Evolutionary conservation across 1,140 invertebrate genomes (phyloP).

Genomic region (Carposina sasakii): DNA sequence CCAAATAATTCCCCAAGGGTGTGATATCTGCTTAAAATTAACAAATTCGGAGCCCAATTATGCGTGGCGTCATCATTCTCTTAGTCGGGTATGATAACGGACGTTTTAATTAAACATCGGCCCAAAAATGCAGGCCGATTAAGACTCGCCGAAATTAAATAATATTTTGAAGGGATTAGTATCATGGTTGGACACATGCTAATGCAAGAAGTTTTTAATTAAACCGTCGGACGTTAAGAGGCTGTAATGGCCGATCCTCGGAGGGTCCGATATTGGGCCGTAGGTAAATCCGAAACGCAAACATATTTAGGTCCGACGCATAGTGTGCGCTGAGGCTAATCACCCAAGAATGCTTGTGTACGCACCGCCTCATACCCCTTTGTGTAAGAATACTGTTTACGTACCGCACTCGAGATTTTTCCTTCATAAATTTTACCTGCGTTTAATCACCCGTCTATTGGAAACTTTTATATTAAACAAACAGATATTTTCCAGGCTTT

Average conservation of each 20-base stretch:
- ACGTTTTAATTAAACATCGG: neutral
- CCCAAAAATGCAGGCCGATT: constrained; percentile 1
- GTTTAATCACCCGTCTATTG: too few species aligned
- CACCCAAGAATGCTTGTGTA: constrained; percentile 48
- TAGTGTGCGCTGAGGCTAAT: constrained; percentile 54
- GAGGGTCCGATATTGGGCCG: constrained; percentile 63
- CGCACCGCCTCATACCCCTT: constrained; percentile 54
- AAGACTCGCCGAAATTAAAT: constrained; percentile 48
- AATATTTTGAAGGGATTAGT: constrained; percentile 58
- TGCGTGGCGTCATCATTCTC: too few species aligned
- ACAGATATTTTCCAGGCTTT: too few species aligned
- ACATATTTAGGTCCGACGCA: constrained; percentile 67
- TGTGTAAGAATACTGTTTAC: too few species aligned
- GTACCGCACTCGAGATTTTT: too few species aligned
- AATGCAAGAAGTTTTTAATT: constrained; percentile 73
- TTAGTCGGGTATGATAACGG: neutral
- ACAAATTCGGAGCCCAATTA: too few species aligned
- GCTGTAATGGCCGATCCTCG: constrained; percentile 64
- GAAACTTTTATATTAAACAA: too few species aligned
- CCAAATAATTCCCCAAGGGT: too few species aligned
- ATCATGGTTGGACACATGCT: constrained; percentile 59
- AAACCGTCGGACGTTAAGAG: constrained; percentile 67
- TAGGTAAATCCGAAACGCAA: constrained; percentile 62
- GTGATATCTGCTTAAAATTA: too few species aligned
- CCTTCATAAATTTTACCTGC: too few species aligned